A percentile compares a stretch with the other conserved stretches of the same genome.
Conservation (phyloP, 2,113 vertebrate species). For the Rousettus leschenaultii region DNA sequence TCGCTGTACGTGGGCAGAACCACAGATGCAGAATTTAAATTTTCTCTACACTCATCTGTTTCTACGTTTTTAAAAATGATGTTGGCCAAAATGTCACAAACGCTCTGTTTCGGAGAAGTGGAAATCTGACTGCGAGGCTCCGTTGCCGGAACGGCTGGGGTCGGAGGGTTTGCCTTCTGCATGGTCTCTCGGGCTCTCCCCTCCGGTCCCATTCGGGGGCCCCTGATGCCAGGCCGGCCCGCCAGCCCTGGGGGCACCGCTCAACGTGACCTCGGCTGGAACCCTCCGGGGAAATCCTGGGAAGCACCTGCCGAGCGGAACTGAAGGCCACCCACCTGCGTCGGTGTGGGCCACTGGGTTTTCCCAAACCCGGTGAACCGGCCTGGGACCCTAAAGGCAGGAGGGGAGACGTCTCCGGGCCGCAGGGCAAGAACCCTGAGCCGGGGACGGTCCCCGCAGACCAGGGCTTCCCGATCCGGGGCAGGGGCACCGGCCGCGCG, state of each 20-base stretch:
- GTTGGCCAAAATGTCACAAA: neutral
- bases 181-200: neutral
- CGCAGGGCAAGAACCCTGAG: rapidly evolving
- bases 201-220: neutral
- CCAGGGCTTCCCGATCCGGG: neutral
- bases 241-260: no score
- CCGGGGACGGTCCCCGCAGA: neutral
- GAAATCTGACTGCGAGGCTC: neutral
- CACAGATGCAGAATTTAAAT: neutral
- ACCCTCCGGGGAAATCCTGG: neutral
- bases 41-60: neutral
- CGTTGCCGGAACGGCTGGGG: neutral
- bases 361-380: neutral
- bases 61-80: neutral
- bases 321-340: neutral
- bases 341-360: rapidly evolving
- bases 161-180: neutral
- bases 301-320: neutral
- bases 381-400: neutral
- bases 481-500: neutral
- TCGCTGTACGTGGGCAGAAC: rapidly evolving
- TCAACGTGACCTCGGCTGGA: neutral
- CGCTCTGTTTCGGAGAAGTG: neutral
- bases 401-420: neutral
- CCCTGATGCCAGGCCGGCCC: neutral